These are phyloP conservation scores for Catocala sponsa DNA, from an alignment of 2,888 invertebrate species.

Conservation along the genomic window DNA sequence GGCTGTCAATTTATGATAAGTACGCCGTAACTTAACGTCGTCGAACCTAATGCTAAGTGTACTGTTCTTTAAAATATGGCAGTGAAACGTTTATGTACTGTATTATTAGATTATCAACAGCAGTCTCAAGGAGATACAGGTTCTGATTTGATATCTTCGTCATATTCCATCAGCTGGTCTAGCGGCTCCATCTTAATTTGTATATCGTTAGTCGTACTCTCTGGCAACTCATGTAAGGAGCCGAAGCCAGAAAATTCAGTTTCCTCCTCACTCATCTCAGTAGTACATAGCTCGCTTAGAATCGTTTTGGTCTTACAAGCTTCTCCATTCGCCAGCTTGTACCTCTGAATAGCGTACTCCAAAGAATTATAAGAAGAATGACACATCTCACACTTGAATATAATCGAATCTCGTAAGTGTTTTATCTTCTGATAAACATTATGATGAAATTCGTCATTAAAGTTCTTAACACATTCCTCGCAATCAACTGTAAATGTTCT, in stretches of 20 bases:
- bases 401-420: constrained; percentile 57
- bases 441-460: constrained; percentile 63
- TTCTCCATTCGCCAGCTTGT: constrained; percentile 57
- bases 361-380: constrained; percentile 59
- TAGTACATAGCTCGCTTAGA: constrained; percentile 74
- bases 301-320: constrained; percentile 64
- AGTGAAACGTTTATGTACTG: too few species aligned
- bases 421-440: constrained; percentile 63
- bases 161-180: constrained; percentile 3
- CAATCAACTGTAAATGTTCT: constrained; percentile 65
- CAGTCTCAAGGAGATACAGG: constrained; percentile 48
- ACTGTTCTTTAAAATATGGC: too few species aligned
- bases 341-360: constrained; percentile 69
- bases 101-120: too few species aligned
- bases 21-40: too few species aligned
- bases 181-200: constrained; percentile 53
- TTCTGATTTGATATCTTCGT: constrained; percentile 58
- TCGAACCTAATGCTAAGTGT: too few species aligned
- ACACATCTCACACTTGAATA: constrained; percentile 72
- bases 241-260: constrained; percentile 53
- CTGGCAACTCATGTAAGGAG: constrained; percentile 61
- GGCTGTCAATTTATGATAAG: too few species aligned
- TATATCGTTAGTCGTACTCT: constrained; percentile 63
- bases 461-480: constrained; percentile 68
- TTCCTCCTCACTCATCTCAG: constrained; percentile 77